Conservation (phyloP, 2,113 vertebrate genomes). For the Gadus macrocephalus region DNA sequence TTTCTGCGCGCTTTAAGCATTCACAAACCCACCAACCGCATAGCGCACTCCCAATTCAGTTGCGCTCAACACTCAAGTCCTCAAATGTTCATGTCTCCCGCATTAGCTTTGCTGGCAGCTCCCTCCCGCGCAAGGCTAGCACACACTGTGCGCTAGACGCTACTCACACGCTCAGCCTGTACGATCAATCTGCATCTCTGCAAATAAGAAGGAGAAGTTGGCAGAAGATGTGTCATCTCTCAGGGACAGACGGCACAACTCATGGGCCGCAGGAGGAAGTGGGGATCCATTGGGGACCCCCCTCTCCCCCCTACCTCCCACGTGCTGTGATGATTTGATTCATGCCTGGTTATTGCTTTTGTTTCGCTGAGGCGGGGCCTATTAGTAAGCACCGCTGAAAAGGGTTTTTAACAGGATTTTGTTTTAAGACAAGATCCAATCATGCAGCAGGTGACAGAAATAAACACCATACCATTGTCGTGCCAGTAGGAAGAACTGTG, state of each 20-base stretch:
- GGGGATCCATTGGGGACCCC: no score
- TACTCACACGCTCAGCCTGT: constrained; percentile 72
- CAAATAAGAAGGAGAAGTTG: constrained; percentile 54
- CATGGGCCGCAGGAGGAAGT: constrained; percentile 14
- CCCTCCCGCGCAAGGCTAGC: constrained; percentile 40
- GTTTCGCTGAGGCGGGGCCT: not conserved
- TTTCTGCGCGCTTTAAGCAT: not conserved
- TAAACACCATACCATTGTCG: constrained; percentile 37
- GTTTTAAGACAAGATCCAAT: constrained; percentile 28
- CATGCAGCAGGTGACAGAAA: constrained; percentile 36
- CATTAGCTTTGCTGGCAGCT: constrained; percentile 38
- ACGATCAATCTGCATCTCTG: constrained; percentile 71
- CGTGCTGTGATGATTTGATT: no score
- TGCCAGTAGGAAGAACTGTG: constrained; percentile 24
- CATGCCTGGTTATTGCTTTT: no score
- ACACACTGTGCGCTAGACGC: constrained; percentile 53
- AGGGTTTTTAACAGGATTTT: constrained; percentile 8
- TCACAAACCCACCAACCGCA: constrained; percentile 7
- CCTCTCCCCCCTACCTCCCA: no score
- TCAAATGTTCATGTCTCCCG: constrained; percentile 30
- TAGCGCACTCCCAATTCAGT: constrained; percentile 36
- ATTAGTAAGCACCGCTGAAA: constrained; percentile 26
- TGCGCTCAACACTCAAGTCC: constrained; percentile 25
- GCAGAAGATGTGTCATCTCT: constrained; percentile 51
- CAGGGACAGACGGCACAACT: constrained; percentile 23